Evolutionary conservation across 2,797 vertebrate species (phyloP), one percentile per base, ranked within the genome.

Genomic region (Pelobates cultripes): DNA sequence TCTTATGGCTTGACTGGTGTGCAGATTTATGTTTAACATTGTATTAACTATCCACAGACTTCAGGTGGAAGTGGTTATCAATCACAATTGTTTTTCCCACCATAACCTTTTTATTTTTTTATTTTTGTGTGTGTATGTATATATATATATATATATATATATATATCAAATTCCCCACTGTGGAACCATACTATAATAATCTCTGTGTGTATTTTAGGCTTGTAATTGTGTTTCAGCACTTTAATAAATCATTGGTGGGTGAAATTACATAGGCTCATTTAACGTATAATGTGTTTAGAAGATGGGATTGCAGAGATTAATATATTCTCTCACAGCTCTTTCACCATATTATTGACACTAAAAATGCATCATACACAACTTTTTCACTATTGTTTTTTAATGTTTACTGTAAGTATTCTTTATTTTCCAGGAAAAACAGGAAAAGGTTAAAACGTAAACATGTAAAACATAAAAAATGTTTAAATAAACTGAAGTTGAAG

Each of bases 201-300:
- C 55, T 57, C 55, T 85, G 78, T 84, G 82, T 81, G 89, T 86
- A 87, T 86, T 81, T 67, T 88, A 91, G 88, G 84, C 87, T 43
- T 91, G 89, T 88, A 90, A 91, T 91, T 90, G 90, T 85, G 88
- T 86, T 88, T 89, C 89, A 88, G 90, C 88, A 89, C 88, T 92
- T 91, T 92, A 91, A 93, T 91, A 92, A 93, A 92, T 91, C 92
- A 92, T 92, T 90, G 92, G 90, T 91, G 92, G 90, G 89, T 91
- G 91, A 95, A 94, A 94, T 93, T 92, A 90, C 91, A 92, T 90
- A 89, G 89, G 90, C 90, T 92, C 92, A 92, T 89, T 94, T 93
- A 91, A 92, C 90, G 90, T 85, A 89, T 92, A 92, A 94, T 90
- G 92, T 93, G 92, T 92, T 95, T 94, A 94, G 92, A 92, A 93